These are phyloP conservation scores for Oceanites oceanicus DNA, from an alignment of 2,113 vertebrate genomes.

Conservation along the genomic window DNA sequence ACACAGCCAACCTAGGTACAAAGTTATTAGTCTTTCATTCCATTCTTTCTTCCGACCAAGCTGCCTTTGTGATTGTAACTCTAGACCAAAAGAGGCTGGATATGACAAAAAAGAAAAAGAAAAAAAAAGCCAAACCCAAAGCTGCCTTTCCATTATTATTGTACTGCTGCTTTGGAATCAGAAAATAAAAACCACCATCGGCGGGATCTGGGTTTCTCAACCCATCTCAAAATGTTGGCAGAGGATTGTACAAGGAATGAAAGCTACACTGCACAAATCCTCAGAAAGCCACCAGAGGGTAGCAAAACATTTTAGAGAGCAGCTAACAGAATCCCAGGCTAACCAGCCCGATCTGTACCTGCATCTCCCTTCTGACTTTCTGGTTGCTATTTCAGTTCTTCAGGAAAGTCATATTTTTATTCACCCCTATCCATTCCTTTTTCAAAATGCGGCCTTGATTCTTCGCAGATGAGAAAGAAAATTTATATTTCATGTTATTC, in stretches of 20 bases:
- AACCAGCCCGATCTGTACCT: neutral
- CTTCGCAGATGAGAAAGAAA: neutral
- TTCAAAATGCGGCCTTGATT: neutral
- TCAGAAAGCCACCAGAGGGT: slow-evolving; percentile 68
- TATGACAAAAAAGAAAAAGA: neutral
- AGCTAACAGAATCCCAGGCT: neutral
- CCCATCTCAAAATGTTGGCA: neutral
- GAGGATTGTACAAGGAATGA: neutral
- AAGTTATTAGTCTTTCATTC: neutral
- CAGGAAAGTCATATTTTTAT: neutral
- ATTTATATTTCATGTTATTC: neutral
- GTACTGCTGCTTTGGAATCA: neutral
- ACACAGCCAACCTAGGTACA: neutral
- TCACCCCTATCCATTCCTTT: neutral
- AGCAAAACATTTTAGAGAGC: slow-evolving; percentile 65
- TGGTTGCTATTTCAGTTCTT: neutral
- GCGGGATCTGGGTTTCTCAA: neutral
- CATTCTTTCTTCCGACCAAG: neutral
- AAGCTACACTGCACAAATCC: neutral
- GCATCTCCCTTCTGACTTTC: neutral
- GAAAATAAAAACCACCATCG: neutral
- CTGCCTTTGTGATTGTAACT: neutral
- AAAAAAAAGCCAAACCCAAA: neutral
- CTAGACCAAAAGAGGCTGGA: neutral
- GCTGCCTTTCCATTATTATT: neutral